Base-by-base conservation (phyloP, 1,140 invertebrate genomes). In the Zophobas morio region DNA sequence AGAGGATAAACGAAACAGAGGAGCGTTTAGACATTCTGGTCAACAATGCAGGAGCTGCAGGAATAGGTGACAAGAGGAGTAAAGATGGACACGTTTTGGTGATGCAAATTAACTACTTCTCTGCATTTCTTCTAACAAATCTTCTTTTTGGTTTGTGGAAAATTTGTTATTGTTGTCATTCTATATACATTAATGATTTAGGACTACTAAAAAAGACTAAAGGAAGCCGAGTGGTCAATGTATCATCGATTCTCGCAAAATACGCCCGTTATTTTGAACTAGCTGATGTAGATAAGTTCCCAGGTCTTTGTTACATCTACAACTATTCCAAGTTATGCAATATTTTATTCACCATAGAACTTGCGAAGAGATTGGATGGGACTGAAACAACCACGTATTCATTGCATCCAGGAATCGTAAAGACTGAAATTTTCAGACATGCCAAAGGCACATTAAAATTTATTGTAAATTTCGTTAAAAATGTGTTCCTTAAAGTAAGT, bases 1-100 rank as follows among this genome's bases (percentile, higher is more conserved):
- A 87, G 70, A 89, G 92, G 75, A 87, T 93, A 70, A 89, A 89
- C 74, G 88, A 86, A 70, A 91, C 88, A n/a, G 93, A 95, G 85
- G 78, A 86, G 0, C 88, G 88, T 78, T 81, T 97, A 0, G 92
- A 97, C 84, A 92, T 96, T 2, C 85, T 97, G 1, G 90, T 97
- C 49, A 95, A 96, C 83, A 97, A 96, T 86, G 95, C 95, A 1
- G 94, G 92, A 0, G 8, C 66, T 46, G 91, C 89, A 53, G 75
- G 78, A 6, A 32, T 83, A 1, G 57, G 46, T 3, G 54, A 83
- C n/a, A 79, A 81, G 6, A 20, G 40, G 20, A 89, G 88, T 20
- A 86, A 86, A 39, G 89, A 91, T 83, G 88, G 88, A 4, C 81
- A 89, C n/a, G 86, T 90, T 75, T 77, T 84, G 6, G 82, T 85